Percentiles rank a stretch among this genome's conserved stretches.
phyloP scores from a whole-genome alignment of 1,140 invertebrate genomes.

The Aphaenogaster rudis region DNA sequence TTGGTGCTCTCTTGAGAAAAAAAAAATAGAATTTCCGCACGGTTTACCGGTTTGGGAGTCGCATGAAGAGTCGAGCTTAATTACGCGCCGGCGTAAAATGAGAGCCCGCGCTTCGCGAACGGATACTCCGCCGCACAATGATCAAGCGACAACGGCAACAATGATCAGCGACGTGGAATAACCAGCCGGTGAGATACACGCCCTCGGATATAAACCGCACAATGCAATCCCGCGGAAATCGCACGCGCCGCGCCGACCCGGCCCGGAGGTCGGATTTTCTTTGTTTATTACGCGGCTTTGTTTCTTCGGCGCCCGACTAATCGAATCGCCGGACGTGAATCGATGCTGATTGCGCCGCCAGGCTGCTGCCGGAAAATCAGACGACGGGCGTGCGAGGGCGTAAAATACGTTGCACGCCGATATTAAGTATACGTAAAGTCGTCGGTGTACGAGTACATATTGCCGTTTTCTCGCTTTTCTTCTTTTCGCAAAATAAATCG shows the following conservation, averaged over 20 bases:
- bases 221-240: slow-evolving; percentile 57
- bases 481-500: background rate
- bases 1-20: background rate
- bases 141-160: slow-evolving; percentile 55
- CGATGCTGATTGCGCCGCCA: slow-evolving; percentile 53
- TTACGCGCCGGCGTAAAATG: slow-evolving; percentile 31
- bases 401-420: slow-evolving; percentile 12
- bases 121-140: slow-evolving; percentile 44
- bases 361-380: slow-evolving; percentile 35
- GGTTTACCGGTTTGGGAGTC: background rate
- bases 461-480: too few species aligned
- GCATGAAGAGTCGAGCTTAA: slow-evolving; percentile 9
- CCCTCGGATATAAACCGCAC: slow-evolving; percentile 52
- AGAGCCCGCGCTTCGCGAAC: background rate
- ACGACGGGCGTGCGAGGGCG: background rate
- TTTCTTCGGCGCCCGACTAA: slow-evolving; percentile 57
- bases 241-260: background rate
- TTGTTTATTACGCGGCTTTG: slow-evolving; percentile 63
- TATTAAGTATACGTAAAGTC: slow-evolving; percentile 23
- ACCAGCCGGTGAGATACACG: slow-evolving; percentile 44
- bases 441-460: background rate
- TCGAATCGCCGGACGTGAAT: slow-evolving; percentile 55
- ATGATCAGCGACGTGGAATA: slow-evolving; percentile 53
- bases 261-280: slow-evolving; percentile 40
- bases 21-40: background rate